Percentiles rank a stretch among this genome's conserved stretches.
phyloP scores from a whole-genome alignment of 2,888 invertebrate genomes.

The Lasioglossum figueresi region DNA sequence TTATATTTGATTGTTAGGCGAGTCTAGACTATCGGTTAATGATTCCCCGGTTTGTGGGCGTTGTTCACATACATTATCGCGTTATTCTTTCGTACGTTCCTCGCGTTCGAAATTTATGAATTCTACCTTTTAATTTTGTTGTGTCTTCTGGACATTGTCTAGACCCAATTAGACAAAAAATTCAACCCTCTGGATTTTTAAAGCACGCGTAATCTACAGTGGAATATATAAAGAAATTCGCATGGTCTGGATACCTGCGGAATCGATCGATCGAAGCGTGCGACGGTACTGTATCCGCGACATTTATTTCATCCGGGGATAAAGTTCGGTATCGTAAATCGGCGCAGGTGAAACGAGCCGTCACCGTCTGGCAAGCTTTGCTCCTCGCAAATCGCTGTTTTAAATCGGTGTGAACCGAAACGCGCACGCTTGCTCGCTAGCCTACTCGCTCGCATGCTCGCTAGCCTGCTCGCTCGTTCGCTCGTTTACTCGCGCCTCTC shows the following conservation, averaged over 20 bases:
- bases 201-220: no score
- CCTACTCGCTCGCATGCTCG: slow-evolving; percentile 1
- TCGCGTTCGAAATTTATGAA: neutral
- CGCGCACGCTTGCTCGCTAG: slow-evolving; percentile 2
- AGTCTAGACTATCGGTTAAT: neutral
- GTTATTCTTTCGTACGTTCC: neutral
- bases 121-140: neutral
- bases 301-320: slow-evolving; percentile 40
- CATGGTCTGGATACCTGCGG: neutral
- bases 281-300: slow-evolving; percentile 23
- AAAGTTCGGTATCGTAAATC: slow-evolving; percentile 56
- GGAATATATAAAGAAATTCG: no score
- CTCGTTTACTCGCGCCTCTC: slow-evolving; percentile 17
- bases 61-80: slow-evolving; percentile 4
- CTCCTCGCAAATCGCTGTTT: slow-evolving; percentile 52
- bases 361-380: slow-evolving; percentile 32
- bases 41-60: neutral
- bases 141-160: neutral
- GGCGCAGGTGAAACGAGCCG: slow-evolving; percentile 53
- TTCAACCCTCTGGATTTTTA: neutral
- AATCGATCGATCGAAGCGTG: neutral
- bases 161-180: neutral
- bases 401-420: slow-evolving; percentile 58
- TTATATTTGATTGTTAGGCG: neutral
- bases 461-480: neutral